A percentile compares a stretch with the other conserved stretches of the same genome.
phyloP scores from a whole-genome alignment of 1,140 invertebrate species.

The Drosophila yakuba region DNA sequence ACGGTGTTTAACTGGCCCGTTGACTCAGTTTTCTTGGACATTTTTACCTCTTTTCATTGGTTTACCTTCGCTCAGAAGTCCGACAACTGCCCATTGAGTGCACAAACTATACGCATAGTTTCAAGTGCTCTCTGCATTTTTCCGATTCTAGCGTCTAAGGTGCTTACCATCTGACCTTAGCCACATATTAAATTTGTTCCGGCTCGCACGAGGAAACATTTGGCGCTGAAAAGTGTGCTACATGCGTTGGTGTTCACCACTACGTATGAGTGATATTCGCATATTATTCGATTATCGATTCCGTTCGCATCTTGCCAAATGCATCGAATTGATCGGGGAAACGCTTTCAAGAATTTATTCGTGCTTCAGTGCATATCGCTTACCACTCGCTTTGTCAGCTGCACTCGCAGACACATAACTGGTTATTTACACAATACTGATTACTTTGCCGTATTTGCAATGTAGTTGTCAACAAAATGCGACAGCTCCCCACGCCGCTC shows the following conservation, averaged over 20 bases:
- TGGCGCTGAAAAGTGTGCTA: constrained; percentile 5
- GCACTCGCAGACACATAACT: constrained; percentile 40
- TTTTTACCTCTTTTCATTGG: constrained; percentile 54
- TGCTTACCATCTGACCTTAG: constrained; percentile 46
- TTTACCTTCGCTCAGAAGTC: constrained; percentile 51
- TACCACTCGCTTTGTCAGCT: constrained; percentile 54
- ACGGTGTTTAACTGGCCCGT: constrained; percentile 41
- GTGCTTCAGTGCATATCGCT: constrained; percentile 45
- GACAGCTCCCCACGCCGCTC: constrained; percentile 17
- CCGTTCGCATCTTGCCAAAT: background rate
- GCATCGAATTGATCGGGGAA: constrained; percentile 1
- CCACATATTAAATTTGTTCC: constrained; percentile 27
- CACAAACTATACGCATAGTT: constrained; percentile 26
- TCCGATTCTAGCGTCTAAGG: constrained; percentile 19
- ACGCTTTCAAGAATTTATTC: constrained; percentile 29
- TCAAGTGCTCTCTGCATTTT: constrained; percentile 17
- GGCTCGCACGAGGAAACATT: background rate
- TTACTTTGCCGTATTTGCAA: constrained; percentile 64
- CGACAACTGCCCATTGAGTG: constrained; percentile 59
- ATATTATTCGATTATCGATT: constrained; percentile 4
- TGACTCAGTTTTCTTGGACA: constrained; percentile 16
- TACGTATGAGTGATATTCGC: background rate
- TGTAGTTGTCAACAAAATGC: constrained; percentile 65
- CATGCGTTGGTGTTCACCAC: background rate
- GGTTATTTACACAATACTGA: constrained; percentile 67